phyloP scores from a whole-genome alignment of 2,888 invertebrate genomes.

The Amaurobius ferox region DNA sequence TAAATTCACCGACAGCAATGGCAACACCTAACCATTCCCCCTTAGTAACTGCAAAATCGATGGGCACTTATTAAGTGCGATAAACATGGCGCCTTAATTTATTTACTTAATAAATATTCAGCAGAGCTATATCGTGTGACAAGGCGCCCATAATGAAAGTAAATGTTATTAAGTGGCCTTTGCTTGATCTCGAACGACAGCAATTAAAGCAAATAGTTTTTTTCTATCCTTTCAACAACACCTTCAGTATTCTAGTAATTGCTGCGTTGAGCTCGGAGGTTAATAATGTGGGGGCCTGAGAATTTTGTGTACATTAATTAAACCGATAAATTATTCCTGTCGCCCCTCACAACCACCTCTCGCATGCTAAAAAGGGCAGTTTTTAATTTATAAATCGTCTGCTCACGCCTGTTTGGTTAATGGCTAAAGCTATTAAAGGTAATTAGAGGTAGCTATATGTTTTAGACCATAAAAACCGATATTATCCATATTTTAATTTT shows the following conservation, averaged over 20 bases:
- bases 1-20: neutral
- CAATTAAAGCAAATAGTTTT: slow-evolving; percentile 67
- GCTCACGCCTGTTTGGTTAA: slow-evolving; percentile 22
- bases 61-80: slow-evolving; percentile 54
- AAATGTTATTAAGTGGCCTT: slow-evolving; percentile 47
- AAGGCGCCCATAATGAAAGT: slow-evolving; percentile 45
- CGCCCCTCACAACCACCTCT: neutral
- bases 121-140: slow-evolving; percentile 47
- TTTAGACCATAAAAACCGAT: no score
- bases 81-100: slow-evolving; percentile 64
- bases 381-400: slow-evolving; percentile 33
- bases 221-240: neutral
- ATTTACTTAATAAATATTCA: slow-evolving; percentile 71
- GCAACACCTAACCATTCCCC: slow-evolving; percentile 2
- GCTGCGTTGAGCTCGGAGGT: slow-evolving; percentile 23
- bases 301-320: slow-evolving; percentile 63
- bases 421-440: slow-evolving; percentile 39
- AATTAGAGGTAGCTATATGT: slow-evolving; percentile 11
- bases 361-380: slow-evolving; percentile 40
- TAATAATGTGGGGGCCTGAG: slow-evolving; percentile 38
- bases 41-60: slow-evolving; percentile 35
- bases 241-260: slow-evolving; percentile 31
- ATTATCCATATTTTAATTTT: no score
- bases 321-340: slow-evolving; percentile 50
- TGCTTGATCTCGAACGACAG: slow-evolving; percentile 45